Base-by-base conservation (phyloP, 2,888 invertebrate species). In the Itoplectis maculator region DNA sequence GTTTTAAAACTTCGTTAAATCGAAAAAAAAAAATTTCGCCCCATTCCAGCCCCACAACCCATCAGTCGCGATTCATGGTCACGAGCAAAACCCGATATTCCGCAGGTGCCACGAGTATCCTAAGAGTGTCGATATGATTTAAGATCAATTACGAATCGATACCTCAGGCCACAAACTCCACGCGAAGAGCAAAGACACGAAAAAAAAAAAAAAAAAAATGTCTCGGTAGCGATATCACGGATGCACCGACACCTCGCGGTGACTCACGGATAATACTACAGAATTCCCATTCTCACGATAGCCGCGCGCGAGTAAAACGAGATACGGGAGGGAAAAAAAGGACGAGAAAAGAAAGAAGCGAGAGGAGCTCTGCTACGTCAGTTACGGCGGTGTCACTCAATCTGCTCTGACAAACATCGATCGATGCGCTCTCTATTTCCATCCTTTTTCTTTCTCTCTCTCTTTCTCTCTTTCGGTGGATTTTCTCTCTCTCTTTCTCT, bases 261-360 rank as follows among this genome's bases (percentile, higher is more conserved):
- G 74, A 69, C 69, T 76, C 56, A 51, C 66, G n/a, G 20, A 23
- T 29, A 54, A 63, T 51, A 54, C 18, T 13, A 61, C 59, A 11
- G 47, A n/a, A 76, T 70, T 76, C 56, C 47, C 80, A 66, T 81
- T 81, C 70, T 76, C 80, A 81, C 80, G 80, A 76, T 76, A 76
- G 54, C 65, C 63, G 35, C 40, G 23, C 54, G 20, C 65, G 75
- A 63, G 63, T 65, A 72, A 72, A 76, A 59, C 40, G 76, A 76
- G 75, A 76, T 70, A 61, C 49, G 18, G 47, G 45, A 49, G 23
- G 15, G 20, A 70, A 56, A 18, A 23, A 79, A 61, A 40, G 18
- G 40, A 54, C 11, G 8, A 13, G 29, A 23, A 45, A 35, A 75
- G 69, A n/a, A n/a, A 75, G 42, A 70, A 75, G 49, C 35, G 40